Conservation (phyloP, 2,113 vertebrate genomes). For the Colistium nudipinnis region DNA sequence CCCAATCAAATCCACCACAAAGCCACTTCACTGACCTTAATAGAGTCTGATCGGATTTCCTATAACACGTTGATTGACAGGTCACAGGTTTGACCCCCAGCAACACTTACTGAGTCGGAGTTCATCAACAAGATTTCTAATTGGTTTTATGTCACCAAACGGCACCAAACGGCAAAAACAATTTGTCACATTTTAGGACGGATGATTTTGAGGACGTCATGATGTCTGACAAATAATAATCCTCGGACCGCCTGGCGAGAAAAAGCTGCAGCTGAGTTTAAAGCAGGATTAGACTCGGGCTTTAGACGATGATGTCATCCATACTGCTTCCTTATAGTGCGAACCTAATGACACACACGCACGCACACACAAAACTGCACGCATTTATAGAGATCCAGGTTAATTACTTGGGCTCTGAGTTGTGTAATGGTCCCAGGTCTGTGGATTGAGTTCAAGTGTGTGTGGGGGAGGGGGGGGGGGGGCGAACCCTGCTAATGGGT, state of each 20-base stretch:
- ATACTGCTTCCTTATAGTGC: slow-evolving; percentile 14
- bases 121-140: not conserved
- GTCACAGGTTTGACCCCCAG: slow-evolving; percentile 1
- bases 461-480: slow-evolving; percentile 36
- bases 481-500: slow-evolving; percentile 18
- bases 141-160: not conserved
- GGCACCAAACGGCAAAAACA: too few relatives aligned
- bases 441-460: slow-evolving; percentile 53
- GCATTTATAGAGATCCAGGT: slow-evolving; percentile 50
- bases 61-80: not conserved
- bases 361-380: slow-evolving; percentile 19
- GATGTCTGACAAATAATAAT: not conserved
- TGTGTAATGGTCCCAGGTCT: slow-evolving; percentile 59
- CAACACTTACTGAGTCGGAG: not conserved
- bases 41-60: not conserved
- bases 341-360: slow-evolving; percentile 27
- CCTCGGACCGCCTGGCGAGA: not conserved
- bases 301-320: slow-evolving; percentile 68
- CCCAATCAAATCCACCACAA: slow-evolving; percentile 20
- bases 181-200: too few relatives aligned
- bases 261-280: slow-evolving; percentile 47
- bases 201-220: too few relatives aligned
- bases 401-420: slow-evolving; percentile 57
- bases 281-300: slow-evolving; percentile 57
- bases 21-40: slow-evolving; percentile 1